Evolutionary conservation across 2,113 vertebrate genomes (phyloP).

Genomic region (Myiozetetes cayanensis): DNA sequence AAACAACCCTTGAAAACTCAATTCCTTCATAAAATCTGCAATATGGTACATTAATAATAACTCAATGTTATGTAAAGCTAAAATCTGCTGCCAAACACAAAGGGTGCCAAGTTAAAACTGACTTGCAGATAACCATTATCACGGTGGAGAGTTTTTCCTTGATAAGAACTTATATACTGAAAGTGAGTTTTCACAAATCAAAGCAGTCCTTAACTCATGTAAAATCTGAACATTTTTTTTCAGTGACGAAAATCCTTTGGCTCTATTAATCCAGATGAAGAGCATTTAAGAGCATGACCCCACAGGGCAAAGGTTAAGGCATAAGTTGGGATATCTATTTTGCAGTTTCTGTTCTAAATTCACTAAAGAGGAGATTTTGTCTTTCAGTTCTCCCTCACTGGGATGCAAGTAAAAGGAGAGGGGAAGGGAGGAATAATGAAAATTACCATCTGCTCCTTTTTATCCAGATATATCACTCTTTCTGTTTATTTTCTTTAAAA

Average conservation of each 20-base stretch:
- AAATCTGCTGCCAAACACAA: background rate
- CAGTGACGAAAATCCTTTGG: background rate
- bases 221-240: conserved; percentile 3
- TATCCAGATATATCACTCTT: background rate
- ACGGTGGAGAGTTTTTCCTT: background rate
- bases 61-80: background rate
- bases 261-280: background rate
- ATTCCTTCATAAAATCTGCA: background rate
- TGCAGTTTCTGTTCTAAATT: background rate
- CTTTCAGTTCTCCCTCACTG: background rate
- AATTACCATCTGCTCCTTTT: background rate
- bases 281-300: background rate
- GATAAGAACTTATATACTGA: background rate
- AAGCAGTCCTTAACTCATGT: background rate
- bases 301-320: background rate
- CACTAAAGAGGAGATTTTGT: background rate
- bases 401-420: background rate
- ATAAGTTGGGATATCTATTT: background rate
- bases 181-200: conserved; percentile 37
- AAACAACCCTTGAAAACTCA: background rate
- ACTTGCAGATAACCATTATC: background rate
- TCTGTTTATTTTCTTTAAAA: background rate
- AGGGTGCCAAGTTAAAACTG: background rate
- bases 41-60: background rate
- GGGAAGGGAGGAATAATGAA: background rate